Conservation (phyloP, 2,113 vertebrate species). For the Procavia capensis region DNA sequence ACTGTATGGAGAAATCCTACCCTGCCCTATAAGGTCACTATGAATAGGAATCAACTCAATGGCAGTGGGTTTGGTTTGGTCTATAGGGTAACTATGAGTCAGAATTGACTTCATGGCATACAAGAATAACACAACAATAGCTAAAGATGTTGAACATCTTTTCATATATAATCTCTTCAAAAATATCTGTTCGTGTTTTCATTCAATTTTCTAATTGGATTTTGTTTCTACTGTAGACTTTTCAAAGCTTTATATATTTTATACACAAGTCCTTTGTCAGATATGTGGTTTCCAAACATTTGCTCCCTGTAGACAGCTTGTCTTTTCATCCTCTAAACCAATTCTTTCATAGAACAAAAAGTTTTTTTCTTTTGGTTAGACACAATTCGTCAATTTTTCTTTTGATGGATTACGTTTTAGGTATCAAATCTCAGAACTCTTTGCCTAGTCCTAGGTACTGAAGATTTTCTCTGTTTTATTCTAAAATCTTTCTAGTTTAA, state of each 20-base stretch:
- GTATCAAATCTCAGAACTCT: not conserved
- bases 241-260: not conserved
- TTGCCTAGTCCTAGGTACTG: not conserved
- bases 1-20: too few relatives aligned
- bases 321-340: not conserved
- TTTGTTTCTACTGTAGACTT: not conserved
- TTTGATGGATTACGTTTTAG: too few relatives aligned
- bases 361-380: not conserved
- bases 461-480: not conserved
- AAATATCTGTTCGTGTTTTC: too few relatives aligned
- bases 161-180: too few relatives aligned
- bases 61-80: too few relatives aligned
- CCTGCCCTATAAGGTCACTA: too few relatives aligned
- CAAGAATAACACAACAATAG: too few relatives aligned
- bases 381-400: not conserved
- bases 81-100: too few relatives aligned
- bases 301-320: not conserved
- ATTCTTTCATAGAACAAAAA: not conserved
- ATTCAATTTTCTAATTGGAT: not conserved
- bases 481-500: not conserved
- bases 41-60: too few relatives aligned
- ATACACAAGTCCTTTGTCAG: not conserved
- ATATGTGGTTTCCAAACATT: not conserved
- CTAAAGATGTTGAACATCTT: too few relatives aligned
- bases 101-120: too few relatives aligned